Evolutionary conservation across 2,888 invertebrate genomes (phyloP).

Genomic region (Eumacrocentrus americanus): DNA sequence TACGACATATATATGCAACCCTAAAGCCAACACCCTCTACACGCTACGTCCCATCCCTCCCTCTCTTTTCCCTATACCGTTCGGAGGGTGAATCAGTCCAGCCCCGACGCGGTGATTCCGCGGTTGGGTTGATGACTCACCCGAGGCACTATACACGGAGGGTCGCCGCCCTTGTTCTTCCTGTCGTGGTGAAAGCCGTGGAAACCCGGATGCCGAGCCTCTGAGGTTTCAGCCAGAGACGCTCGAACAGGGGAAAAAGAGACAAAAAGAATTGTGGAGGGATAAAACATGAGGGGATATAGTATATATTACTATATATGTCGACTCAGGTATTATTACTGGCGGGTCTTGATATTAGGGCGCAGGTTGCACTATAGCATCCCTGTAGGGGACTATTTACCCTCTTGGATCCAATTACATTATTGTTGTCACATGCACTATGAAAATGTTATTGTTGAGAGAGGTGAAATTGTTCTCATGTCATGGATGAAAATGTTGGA

Average conservation of each 20-base stretch:
- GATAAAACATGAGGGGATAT: neutral
- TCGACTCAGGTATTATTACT: neutral
- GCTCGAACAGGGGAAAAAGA: neutral
- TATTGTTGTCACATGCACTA: slow-evolving; percentile 7
- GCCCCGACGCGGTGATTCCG: slow-evolving; percentile 36
- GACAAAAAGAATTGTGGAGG: neutral
- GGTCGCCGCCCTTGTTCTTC: slow-evolving; percentile 7
- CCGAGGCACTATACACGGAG: slow-evolving; percentile 26
- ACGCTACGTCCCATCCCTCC: slow-evolving; percentile 1
- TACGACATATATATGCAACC: neutral
- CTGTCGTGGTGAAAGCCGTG: neutral
- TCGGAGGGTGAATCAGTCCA: slow-evolving; percentile 41
- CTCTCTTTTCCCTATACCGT: neutral
- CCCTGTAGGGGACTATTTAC: neutral
- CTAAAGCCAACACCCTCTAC: slow-evolving; percentile 13
- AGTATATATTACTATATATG: neutral
- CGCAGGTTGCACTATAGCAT: neutral
- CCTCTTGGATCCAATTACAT: slow-evolving; percentile 20
- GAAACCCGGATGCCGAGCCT: neutral
- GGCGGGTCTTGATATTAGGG: neutral
- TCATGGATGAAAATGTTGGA: too few species aligned
- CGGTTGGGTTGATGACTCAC: slow-evolving; percentile 40
- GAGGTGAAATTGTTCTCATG: too few species aligned
- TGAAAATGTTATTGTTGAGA: too few species aligned
- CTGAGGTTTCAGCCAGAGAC: neutral